Evolutionary conservation across 2,113 vertebrate species (phyloP).

Genomic region (Columba janthina): DNA sequence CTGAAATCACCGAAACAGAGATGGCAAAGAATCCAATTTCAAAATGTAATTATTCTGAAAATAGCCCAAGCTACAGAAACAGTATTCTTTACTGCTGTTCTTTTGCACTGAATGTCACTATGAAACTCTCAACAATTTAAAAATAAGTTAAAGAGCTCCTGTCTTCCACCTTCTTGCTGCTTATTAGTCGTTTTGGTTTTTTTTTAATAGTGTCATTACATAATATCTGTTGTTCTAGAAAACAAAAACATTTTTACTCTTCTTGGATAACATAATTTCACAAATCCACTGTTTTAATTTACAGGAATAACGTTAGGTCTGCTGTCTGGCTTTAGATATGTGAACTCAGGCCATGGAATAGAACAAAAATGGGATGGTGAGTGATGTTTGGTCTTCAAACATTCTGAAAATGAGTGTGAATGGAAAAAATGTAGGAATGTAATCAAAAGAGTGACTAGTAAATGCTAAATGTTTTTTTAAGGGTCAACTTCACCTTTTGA

Average conservation of each 20-base stretch:
- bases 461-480: neutral
- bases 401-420: neutral
- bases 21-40: neutral
- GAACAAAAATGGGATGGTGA: neutral
- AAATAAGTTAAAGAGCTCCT: neutral
- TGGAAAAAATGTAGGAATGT: neutral
- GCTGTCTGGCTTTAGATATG: neutral
- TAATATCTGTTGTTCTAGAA: neutral
- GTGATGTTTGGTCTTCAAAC: neutral
- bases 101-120: neutral
- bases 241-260: neutral
- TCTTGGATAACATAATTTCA: neutral
- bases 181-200: neutral
- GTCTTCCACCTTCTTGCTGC: neutral
- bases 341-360: rapidly evolving
- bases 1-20: neutral
- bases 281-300: neutral
- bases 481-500: neutral
- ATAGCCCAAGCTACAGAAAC: neutral
- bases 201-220: neutral
- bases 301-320: neutral
- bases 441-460: neutral
- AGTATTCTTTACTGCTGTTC: neutral
- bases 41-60: neutral
- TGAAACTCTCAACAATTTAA: neutral